Evolutionary conservation across 2,113 vertebrate genomes (phyloP), one percentile per base, ranked within the genome.

Genomic region (Boulengeromyrus knoepffleri): DNA sequence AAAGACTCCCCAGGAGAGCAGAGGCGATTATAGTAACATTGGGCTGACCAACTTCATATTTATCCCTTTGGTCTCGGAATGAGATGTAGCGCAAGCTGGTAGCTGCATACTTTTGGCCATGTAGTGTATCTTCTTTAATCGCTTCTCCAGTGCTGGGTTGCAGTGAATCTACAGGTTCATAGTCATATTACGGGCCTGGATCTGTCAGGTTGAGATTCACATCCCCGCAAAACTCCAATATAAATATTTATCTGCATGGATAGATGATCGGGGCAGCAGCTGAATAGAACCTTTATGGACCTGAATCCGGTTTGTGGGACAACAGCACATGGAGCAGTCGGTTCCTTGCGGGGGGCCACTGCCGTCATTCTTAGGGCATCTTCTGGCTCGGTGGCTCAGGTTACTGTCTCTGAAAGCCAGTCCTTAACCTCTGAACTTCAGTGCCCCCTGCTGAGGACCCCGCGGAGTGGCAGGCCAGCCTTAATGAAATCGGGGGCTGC

Each of bases 361-460:
- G 36, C 84, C 91, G 88, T 91, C 92, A 91, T 95, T 95, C 93
- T 94, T 93, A 93, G 95, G 95, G 96, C 94, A 94, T 95, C 93
- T 94, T 94, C 94, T 94, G 92, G 94, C 94, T 93, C 95, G 95
- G 96, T 96, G 95, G 90, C 89, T 92, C 93, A 93, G 95, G 94
- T 91, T 95, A 95, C 95, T 94, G 92, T 92, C 92, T 91, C 46
- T 92, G 92, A 93, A 92, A 93, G 94, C 93, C 91, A 92, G 90
- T 92, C 92, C 91, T 94, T 93, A 89, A 94, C 92, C 91, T 92
- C 2, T 88, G 86, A 91, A 94, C 92, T 89, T 92, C 91, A 90
- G 89, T 90, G 88, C 89, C 87, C 88, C 92, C 87, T 46, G 89
- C 88, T 21, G 19, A 50, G 77, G 70, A 45, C 5, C 80, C 27